phyloP scores from a whole-genome alignment of 2,113 vertebrate species.

The Muntiacus muntjak region DNA sequence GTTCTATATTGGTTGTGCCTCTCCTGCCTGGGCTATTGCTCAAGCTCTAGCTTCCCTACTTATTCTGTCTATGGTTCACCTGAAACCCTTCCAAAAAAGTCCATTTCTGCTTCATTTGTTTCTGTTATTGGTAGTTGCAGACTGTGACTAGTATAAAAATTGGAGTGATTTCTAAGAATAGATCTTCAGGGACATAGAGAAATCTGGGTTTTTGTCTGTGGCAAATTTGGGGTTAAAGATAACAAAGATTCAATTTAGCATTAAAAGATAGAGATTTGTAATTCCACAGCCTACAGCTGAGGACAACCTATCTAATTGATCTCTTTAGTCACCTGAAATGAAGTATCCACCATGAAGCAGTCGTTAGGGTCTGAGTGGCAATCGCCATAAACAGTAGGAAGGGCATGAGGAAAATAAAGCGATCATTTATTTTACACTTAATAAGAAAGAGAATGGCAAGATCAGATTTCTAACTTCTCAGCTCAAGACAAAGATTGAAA shows the following conservation, averaged over 20 bases:
- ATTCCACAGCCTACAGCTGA: not conserved
- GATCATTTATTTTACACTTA: not conserved
- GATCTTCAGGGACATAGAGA: not conserved
- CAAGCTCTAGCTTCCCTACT: not conserved
- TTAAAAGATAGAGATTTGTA: not conserved
- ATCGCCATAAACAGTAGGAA: not conserved
- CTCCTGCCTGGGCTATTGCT: not conserved
- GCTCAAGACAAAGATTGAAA: not conserved
- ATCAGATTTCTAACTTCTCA: not conserved
- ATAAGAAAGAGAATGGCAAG: not conserved
- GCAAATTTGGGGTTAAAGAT: not conserved
- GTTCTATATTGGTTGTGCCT: not conserved
- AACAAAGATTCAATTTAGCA: not conserved
- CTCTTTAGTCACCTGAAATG: not conserved
- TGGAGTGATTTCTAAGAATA: not conserved
- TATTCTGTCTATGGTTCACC: not conserved
- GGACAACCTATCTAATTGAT: not conserved
- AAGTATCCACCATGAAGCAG: not conserved
- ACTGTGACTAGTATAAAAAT: not conserved
- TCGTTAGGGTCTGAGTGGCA: not conserved
- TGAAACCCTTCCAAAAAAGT: not conserved
- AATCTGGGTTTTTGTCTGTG: not conserved
- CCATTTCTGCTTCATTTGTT: not conserved
- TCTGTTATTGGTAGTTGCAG: slow-evolving; percentile 3
- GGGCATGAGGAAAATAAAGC: not conserved